Percentiles rank a stretch among this genome's conserved stretches.
These are phyloP conservation scores for Cheilosia vulpina DNA, from an alignment of 2,888 invertebrate species.

Conservation along the genomic window DNA sequence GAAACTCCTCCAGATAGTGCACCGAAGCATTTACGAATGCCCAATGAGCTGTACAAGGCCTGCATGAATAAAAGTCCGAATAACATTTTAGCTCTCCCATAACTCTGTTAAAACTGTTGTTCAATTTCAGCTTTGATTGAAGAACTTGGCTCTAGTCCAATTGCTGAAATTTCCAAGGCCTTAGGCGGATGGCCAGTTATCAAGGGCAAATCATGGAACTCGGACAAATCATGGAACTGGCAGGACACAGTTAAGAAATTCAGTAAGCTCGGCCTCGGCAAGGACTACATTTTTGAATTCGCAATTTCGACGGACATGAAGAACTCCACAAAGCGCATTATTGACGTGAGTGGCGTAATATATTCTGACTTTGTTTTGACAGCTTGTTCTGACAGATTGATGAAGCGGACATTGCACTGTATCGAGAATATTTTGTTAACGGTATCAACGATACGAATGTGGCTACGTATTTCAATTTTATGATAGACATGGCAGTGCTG, in stretches of 20 bases:
- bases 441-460: conserved; percentile 93
- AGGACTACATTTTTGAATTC: conserved; percentile 95
- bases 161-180: conserved; percentile 88
- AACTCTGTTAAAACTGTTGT: conserved; percentile 79
- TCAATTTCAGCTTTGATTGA: conserved; percentile 90
- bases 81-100: not conserved
- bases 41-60: conserved; percentile 83
- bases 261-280: conserved; percentile 91
- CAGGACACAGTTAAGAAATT: conserved; percentile 92
- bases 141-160: conserved; percentile 89
- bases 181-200: conserved; percentile 98
- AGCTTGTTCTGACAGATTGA: conserved; percentile 87
- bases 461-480: conserved; percentile 92
- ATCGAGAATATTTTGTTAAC: conserved; percentile 93
- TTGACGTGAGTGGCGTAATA: conserved; percentile 87
- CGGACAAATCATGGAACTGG: conserved; percentile 89
- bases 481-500: conserved; percentile 93
- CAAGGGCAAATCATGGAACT: conserved; percentile 90
- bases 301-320: conserved; percentile 95
- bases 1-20: conserved; percentile 81
- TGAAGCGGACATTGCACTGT: conserved; percentile 92
- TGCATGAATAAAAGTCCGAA: conserved; percentile 83
- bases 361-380: not conserved
- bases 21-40: conserved; percentile 82
- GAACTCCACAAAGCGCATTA: conserved; percentile 92